phyloP scores from a whole-genome alignment of 1,140 invertebrate genomes.

The Polypedilum pembai region DNA sequence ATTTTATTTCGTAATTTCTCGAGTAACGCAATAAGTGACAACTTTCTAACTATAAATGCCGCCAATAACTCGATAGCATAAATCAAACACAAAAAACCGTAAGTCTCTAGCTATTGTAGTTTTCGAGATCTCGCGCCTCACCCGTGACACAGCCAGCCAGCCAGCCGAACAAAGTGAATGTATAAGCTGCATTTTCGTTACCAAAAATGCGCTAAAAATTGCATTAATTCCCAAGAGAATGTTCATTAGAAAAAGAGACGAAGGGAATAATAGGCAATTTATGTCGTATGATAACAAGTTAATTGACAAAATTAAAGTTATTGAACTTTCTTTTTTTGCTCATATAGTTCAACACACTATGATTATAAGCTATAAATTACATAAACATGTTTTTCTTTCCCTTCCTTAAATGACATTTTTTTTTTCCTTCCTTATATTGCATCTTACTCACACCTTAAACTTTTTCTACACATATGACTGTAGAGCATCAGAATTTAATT shows the following conservation, averaged over 20 bases:
- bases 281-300: slow-evolving; percentile 6
- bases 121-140: too few species aligned
- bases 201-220: background rate
- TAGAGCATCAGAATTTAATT: slow-evolving; percentile 23
- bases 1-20: too few species aligned
- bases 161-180: too few species aligned
- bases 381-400: slow-evolving; percentile 11
- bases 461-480: background rate
- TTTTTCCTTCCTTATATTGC: too few species aligned
- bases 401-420: background rate
- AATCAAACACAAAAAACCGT: too few species aligned
- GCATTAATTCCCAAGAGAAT: background rate
- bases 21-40: too few species aligned
- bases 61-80: too few species aligned
- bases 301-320: slow-evolving; percentile 1
- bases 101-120: too few species aligned
- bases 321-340: background rate
- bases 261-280: background rate
- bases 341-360: background rate
- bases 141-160: too few species aligned
- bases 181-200: too few species aligned
- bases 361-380: slow-evolving; percentile 19
- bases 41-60: too few species aligned
- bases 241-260: background rate
- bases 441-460: too few species aligned